Conservation (phyloP, 2,888 invertebrate genomes). For the Caenorhabditis angaria region DNA sequence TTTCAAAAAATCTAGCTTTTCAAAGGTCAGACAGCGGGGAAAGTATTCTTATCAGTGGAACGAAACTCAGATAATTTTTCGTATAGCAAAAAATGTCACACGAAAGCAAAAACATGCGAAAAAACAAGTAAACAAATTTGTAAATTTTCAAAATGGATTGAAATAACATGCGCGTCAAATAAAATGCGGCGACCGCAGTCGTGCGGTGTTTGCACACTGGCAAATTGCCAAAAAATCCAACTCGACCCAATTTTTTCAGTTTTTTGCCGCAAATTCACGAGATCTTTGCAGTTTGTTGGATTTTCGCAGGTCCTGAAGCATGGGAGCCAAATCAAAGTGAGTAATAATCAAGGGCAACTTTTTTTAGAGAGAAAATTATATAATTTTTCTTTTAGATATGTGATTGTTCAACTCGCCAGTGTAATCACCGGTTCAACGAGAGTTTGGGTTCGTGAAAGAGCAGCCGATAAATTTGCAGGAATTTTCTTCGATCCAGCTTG, state of each 20-base stretch:
- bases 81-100: not conserved
- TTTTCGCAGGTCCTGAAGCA: conserved; percentile 14
- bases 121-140: not conserved
- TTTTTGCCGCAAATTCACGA: not conserved
- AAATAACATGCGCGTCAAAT: conserved; percentile 15
- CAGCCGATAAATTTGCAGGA: conserved; percentile 65
- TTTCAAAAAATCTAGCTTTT: too few relatives aligned
- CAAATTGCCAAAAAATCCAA: conserved; percentile 24
- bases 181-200: conserved; percentile 6
- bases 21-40: too few relatives aligned
- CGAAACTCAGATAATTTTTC: not conserved
- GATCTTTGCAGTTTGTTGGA: not conserved
- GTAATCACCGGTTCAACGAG: conserved; percentile 67
- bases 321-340: conserved; percentile 72
- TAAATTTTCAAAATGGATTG: not conserved
- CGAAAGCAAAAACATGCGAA: not conserved
- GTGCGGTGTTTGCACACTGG: conserved; percentile 37
- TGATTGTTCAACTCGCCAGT: conserved; percentile 67
- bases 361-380: not conserved
- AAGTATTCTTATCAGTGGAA: not conserved
- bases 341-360: conserved; percentile 14
- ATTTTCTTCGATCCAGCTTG: conserved; percentile 70
- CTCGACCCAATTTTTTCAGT: not conserved
- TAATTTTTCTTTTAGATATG: conserved; percentile 56
- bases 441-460: conserved; percentile 68